Percentiles rank a stretch among this genome's conserved stretches.
These are phyloP conservation scores for Serranochromis macrocephalus DNA, from an alignment of 2,113 vertebrate genomes.

Conservation along the genomic window DNA sequence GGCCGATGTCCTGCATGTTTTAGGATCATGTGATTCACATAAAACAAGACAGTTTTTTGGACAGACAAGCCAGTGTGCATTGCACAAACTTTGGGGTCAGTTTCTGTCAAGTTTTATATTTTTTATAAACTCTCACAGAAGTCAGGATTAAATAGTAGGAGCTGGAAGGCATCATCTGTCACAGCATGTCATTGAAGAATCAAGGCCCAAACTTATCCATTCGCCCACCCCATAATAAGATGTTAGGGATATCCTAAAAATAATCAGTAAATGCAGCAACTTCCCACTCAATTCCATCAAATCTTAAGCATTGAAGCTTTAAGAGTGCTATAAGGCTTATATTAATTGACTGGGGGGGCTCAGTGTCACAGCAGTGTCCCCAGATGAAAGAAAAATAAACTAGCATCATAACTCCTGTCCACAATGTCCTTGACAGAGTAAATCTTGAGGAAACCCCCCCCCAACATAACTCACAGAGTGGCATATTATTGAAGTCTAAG, in stretches of 20 bases:
- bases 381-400: slow-evolving; percentile 41
- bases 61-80: neutral
- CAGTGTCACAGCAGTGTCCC: slow-evolving; percentile 14
- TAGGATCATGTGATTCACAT: neutral
- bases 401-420: slow-evolving; percentile 19
- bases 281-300: slow-evolving; percentile 34
- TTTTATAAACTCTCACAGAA: neutral
- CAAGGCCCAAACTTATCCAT: neutral
- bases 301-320: slow-evolving; percentile 26
- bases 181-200: neutral
- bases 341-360: slow-evolving; percentile 45
- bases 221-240: neutral
- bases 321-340: slow-evolving; percentile 30
- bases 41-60: neutral
- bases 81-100: neutral
- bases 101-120: neutral
- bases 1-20: neutral
- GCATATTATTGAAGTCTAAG: slow-evolving; percentile 50
- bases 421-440: slow-evolving; percentile 19
- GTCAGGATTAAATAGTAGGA: neutral
- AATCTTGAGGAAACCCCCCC: slow-evolving; percentile 3
- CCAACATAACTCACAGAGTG: slow-evolving; percentile 12
- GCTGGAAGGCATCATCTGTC: neutral
- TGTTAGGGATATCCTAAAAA: slow-evolving; percentile 16
- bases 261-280: slow-evolving; percentile 25